Conservation (phyloP, 2,113 vertebrate species). For the Hyaena hyaena region DNA sequence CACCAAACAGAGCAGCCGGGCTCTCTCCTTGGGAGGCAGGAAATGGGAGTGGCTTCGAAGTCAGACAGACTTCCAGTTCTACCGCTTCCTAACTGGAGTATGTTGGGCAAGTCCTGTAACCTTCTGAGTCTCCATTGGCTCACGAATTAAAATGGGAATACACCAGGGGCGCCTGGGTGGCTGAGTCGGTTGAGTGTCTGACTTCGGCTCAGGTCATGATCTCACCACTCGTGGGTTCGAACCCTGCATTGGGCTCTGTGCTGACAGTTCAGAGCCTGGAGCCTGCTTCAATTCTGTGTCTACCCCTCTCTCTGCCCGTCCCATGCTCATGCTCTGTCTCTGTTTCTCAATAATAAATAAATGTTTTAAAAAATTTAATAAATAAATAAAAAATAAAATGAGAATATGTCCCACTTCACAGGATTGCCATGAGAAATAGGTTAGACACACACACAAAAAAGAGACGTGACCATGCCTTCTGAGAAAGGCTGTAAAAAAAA, state of each 20-base stretch:
- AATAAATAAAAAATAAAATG: too few relatives aligned
- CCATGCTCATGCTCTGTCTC: too few relatives aligned
- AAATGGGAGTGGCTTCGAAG: not conserved
- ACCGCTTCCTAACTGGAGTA: not conserved
- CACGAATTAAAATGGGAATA: not conserved
- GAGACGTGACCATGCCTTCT: not conserved
- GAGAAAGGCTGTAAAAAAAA: not conserved
- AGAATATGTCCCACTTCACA: not conserved
- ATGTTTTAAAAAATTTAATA: too few relatives aligned
- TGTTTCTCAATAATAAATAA: too few relatives aligned
- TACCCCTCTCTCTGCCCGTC: too few relatives aligned
- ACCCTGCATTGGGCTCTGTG: too few relatives aligned
- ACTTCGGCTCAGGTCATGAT: too few relatives aligned
- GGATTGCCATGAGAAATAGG: not conserved
- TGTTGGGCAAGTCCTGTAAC: not conserved
- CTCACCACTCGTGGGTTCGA: too few relatives aligned
- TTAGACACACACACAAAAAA: not conserved
- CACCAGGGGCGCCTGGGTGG: too few relatives aligned
- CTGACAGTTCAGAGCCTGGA: too few relatives aligned
- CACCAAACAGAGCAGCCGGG: not conserved
- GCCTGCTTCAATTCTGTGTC: too few relatives aligned
- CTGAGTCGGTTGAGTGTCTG: too few relatives aligned
- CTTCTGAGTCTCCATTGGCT: not conserved
- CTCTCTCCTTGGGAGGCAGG: not conserved
- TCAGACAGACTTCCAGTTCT: not conserved